Percentiles rank a stretch among this genome's conserved stretches.
Evolutionary conservation across 2,888 invertebrate species (phyloP).

Genomic region (Drosophila setosimentum): DNA sequence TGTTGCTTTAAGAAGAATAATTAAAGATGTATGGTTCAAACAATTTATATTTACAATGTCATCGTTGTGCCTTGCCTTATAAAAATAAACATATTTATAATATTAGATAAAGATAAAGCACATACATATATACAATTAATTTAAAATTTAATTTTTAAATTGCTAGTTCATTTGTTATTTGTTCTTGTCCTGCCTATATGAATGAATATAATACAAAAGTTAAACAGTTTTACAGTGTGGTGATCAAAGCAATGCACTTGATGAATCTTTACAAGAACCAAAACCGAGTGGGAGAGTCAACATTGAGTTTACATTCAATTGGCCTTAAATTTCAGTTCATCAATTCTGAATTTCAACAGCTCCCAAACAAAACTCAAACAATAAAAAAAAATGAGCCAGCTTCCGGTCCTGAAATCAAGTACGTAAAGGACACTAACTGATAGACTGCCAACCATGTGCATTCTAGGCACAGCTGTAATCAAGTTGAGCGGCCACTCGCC

Average conservation of each 20-base stretch:
- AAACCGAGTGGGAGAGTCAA: not conserved
- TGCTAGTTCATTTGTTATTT: too few species aligned
- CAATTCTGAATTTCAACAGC: not conserved
- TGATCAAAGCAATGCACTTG: slow-evolving; percentile 25
- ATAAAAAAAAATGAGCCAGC: slow-evolving; percentile 30
- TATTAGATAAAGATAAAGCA: not conserved
- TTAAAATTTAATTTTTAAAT: not conserved
- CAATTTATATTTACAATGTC: not conserved
- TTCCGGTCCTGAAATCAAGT: slow-evolving; percentile 38
- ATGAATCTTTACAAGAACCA: not conserved
- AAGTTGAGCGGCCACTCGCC: slow-evolving; percentile 45
- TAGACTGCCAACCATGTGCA: slow-evolving; percentile 15
- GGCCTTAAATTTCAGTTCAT: not conserved
- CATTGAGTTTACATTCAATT: slow-evolving; percentile 40
- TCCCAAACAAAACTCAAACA: not conserved
- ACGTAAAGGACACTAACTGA: slow-evolving; percentile 35
- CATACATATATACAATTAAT: not conserved
- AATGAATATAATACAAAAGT: not conserved
- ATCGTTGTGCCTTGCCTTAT: not conserved
- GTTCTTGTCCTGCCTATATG: not conserved
- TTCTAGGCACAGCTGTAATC: slow-evolving; percentile 24
- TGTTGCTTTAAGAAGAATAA: not conserved
- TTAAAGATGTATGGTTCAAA: not conserved
- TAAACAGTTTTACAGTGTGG: slow-evolving; percentile 52
- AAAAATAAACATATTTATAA: not conserved